Conservation (phyloP, 2,888 invertebrate genomes). For the Drosophila nr. perissopoda region DNA sequence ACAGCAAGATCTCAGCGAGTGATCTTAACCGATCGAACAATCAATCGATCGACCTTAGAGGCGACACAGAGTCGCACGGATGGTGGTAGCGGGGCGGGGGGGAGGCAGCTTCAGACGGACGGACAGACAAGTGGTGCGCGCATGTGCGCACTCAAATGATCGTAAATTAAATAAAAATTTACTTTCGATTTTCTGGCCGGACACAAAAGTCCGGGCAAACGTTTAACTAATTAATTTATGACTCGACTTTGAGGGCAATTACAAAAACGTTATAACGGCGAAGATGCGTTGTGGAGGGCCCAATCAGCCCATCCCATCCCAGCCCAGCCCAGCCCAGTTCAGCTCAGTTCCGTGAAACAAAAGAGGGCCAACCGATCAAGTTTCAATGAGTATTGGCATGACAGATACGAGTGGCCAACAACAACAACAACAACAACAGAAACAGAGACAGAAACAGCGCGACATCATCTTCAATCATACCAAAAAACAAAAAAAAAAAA, state of each 20-base stretch:
- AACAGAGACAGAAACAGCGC: not conserved
- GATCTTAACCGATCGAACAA: not conserved
- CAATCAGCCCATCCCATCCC: not conserved
- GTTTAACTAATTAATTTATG: slow-evolving; percentile 70
- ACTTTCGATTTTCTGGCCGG: slow-evolving; percentile 65
- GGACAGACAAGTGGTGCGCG: slow-evolving; percentile 28
- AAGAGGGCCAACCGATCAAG: slow-evolving; percentile 7
- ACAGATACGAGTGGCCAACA: slow-evolving; percentile 5
- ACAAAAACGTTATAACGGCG: slow-evolving; percentile 14
- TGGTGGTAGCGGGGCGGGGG: not conserved
- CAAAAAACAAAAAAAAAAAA: not conserved
- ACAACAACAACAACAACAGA: not conserved
- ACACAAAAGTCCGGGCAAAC: slow-evolving; percentile 6
- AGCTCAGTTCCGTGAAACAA: slow-evolving; percentile 5
- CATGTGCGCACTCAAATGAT: slow-evolving; percentile 46
- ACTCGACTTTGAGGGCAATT: slow-evolving; percentile 59
- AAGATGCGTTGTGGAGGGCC: not conserved
- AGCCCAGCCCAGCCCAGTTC: not conserved
- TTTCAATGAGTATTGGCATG: slow-evolving; percentile 18
- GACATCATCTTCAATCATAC: slow-evolving; percentile 51
- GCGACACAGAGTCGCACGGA: slow-evolving; percentile 19
- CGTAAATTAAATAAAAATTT: slow-evolving; percentile 68
- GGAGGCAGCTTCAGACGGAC: not conserved
- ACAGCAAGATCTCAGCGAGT: not conserved
- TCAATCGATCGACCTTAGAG: slow-evolving; percentile 40